These are phyloP conservation scores for Protosalanx chinensis DNA, from an alignment of 2,797 vertebrate genomes.

Conservation along the genomic window DNA sequence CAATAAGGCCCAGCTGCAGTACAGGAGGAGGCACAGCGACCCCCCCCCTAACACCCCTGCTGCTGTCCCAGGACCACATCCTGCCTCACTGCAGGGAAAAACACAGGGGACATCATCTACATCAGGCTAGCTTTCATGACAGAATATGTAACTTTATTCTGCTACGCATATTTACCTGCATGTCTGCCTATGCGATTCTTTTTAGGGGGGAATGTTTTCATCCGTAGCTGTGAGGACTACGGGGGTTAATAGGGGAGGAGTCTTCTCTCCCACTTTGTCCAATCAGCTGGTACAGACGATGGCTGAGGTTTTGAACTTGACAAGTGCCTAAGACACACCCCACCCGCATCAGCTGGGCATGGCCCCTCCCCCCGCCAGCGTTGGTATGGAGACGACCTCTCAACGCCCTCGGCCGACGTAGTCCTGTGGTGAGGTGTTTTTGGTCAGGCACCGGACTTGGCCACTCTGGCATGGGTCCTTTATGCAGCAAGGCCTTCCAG, in stretches of 20 bases:
- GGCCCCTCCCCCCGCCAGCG: constrained; percentile 34
- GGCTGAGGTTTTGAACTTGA: constrained; percentile 90
- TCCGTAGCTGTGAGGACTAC: constrained; percentile 90
- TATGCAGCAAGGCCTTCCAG: constrained; percentile 54
- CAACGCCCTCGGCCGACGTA: constrained; percentile 29
- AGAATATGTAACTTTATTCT: not conserved
- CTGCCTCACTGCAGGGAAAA: not conserved
- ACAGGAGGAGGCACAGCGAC: not conserved
- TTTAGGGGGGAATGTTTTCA: not conserved
- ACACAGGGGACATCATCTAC: not conserved
- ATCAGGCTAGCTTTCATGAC: not conserved
- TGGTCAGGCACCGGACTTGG: constrained; percentile 19
- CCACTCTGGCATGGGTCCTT: constrained; percentile 40
- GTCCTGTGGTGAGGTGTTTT: constrained; percentile 8
- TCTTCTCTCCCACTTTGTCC: constrained; percentile 77
- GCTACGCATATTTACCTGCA: not conserved
- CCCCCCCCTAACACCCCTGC: not conserved
- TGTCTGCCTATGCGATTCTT: not conserved
- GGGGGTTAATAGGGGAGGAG: constrained; percentile 81
- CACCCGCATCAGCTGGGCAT: constrained; percentile 75
- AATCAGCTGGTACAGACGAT: constrained; percentile 87
- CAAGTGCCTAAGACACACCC: constrained; percentile 89
- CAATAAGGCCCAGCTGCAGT: not conserved
- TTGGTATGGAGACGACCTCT: constrained; percentile 65
- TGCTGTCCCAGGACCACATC: not conserved